Percentiles rank a stretch among this genome's conserved stretches.
Evolutionary conservation across 1,140 invertebrate species (phyloP).

Genomic region (Polypedilum vanderplanki): DNA sequence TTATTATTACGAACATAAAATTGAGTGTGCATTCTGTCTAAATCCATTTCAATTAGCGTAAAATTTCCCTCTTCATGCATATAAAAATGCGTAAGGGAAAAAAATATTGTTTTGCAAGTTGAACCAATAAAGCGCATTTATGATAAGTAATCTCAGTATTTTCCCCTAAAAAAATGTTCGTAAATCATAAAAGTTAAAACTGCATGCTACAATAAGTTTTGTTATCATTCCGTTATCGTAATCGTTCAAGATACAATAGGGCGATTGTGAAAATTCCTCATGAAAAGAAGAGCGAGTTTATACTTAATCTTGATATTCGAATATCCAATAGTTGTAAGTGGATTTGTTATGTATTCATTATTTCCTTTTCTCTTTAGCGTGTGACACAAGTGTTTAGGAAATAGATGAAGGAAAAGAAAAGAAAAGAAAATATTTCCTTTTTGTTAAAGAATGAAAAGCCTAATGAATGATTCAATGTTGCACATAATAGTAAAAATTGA

Average conservation of each 20-base stretch:
- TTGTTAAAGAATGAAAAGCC: background rate
- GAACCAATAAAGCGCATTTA: no score
- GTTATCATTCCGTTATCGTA: background rate
- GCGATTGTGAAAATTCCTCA: no score
- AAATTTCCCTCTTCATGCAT: background rate
- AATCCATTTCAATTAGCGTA: constrained; percentile 17
- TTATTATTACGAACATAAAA: no score
- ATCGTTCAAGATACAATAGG: background rate
- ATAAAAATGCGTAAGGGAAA: background rate
- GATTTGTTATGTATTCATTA: background rate
- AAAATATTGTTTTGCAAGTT: no score
- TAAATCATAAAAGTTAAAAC: background rate
- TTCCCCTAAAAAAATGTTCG: no score
- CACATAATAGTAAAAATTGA: constrained; percentile 27
- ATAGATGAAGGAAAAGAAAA: background rate
- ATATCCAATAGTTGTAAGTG: background rate
- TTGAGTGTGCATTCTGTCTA: constrained; percentile 2
- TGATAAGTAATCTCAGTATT: no score
- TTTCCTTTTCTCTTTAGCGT: background rate
- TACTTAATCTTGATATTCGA: no score
- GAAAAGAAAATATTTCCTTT: no score
- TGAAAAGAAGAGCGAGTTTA: background rate
- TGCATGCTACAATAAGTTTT: background rate
- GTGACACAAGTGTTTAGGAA: background rate
- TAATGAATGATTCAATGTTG: constrained; percentile 27